A percentile compares a stretch with the other conserved stretches of the same genome.
phyloP scores from a whole-genome alignment of 2,888 invertebrate genomes.

The Tromatobia lineatoria region DNA sequence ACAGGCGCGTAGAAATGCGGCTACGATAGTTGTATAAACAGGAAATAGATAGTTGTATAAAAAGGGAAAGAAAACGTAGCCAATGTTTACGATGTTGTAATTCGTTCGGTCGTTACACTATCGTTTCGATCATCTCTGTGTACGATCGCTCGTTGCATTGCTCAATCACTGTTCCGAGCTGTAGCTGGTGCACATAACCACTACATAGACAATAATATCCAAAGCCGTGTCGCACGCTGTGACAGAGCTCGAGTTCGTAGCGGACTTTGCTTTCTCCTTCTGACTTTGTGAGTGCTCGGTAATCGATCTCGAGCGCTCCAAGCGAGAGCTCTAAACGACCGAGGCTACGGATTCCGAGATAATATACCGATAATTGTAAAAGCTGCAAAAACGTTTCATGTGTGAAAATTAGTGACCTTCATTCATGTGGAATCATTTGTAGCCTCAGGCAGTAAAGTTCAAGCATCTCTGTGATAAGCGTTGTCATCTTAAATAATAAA shows the following conservation, averaged over 20 bases:
- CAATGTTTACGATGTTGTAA: slow-evolving; percentile 54
- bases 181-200: not conserved
- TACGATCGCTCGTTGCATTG: slow-evolving; percentile 33
- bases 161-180: slow-evolving; percentile 15
- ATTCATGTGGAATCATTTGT: too few species aligned
- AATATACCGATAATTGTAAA: not conserved
- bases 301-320: slow-evolving; percentile 15
- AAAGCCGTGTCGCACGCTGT: slow-evolving; percentile 18
- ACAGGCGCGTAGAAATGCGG: not conserved
- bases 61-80: slow-evolving; percentile 5
- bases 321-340: not conserved
- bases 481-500: too few species aligned
- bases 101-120: slow-evolving; percentile 43
- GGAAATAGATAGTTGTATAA: not conserved
- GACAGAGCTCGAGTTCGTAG: slow-evolving; percentile 10
- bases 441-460: too few species aligned
- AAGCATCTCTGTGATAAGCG: too few species aligned
- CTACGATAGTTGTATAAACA: not conserved
- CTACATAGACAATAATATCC: not conserved
- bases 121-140: slow-evolving; percentile 50
- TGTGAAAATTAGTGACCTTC: too few species aligned
- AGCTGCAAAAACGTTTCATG: not conserved
- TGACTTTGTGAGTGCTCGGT: slow-evolving; percentile 13
- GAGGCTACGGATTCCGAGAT: not conserved
- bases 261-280: slow-evolving; percentile 36